These are phyloP conservation scores for Polypedilum vanderplanki DNA, from an alignment of 1,140 invertebrate species.

Conservation along the genomic window DNA sequence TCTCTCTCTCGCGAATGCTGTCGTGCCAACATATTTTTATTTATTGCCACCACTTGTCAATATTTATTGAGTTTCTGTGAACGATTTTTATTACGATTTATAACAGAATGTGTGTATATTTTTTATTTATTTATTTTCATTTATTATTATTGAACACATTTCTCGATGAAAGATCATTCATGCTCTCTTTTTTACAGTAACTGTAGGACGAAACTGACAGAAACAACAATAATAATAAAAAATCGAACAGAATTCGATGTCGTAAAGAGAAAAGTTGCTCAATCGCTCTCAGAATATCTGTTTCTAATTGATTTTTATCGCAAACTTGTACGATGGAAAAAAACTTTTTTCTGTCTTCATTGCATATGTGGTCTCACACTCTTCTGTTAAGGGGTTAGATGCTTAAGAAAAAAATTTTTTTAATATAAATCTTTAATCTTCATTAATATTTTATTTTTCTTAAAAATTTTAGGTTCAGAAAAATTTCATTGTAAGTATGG, in stretches of 20 bases:
- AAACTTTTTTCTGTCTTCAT: too few relatives aligned
- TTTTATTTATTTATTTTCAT: not conserved
- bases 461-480: too few relatives aligned
- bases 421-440: too few relatives aligned
- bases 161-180: not conserved
- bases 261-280: not conserved
- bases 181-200: not conserved
- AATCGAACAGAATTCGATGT: too few relatives aligned
- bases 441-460: too few relatives aligned
- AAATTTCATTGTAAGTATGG: too few relatives aligned
- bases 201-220: not conserved
- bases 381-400: too few relatives aligned
- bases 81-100: not conserved
- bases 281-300: not conserved
- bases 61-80: slow-evolving; percentile 8
- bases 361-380: too few relatives aligned
- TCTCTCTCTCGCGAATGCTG: not conserved
- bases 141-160: not conserved
- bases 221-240: too few relatives aligned
- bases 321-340: not conserved
- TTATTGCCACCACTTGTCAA: slow-evolving; percentile 1
- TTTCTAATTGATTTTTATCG: slow-evolving; percentile 2
- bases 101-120: not conserved
- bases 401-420: too few relatives aligned
- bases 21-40: not conserved